Base-by-base conservation (phyloP, 2,113 vertebrate species). In the Dinomys branickii region DNA sequence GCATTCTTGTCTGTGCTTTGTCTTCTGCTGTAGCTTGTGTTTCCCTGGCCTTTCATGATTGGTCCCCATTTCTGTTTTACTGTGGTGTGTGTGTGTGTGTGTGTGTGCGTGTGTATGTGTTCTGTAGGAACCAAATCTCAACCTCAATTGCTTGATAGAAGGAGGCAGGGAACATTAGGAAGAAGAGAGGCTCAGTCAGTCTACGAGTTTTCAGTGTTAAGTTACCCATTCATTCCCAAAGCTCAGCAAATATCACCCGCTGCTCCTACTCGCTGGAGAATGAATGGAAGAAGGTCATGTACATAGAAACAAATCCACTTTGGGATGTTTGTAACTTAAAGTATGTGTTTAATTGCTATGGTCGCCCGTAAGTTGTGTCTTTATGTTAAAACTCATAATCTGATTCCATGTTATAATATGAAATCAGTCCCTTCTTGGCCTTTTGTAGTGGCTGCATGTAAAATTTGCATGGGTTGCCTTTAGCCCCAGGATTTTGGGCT, bases 1-100 rank as follows among this genome's bases (percentile, higher is more conserved):
- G 35, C 71, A 11, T 69, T 97, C 82, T 94, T n/a, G 12, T 82
- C 63, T 88, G 75, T 41, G 8, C 75, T 94, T 88, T 93, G 50
- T 93, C 50, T 91, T 85, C 20, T n/a, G 19, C 7, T 78, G 93
- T 54, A 30, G 54, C 82, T 90, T 50, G 33, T 93, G 1, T 75
- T 80, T 91, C 58, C 35, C 14, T 88, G 75, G 35, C 71, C 75
- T 78, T 88, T 87, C 26, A 63, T 78, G 78, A 35, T 67, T 89
- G 84, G 59, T 67, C 54, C 47, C 84, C 24, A 52, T 71, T 89
- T 92, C 56, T 78, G 80, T 89, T 71, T 95, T 85, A 44, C 44
- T 4, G 0, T 90, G 35, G 65, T 6, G 14, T 17, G 61, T 30
- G 14, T 59, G 38, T 41, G 1, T 75, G 9, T 38, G 20, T 73